Evolutionary conservation across 2,888 invertebrate genomes (phyloP).

Genomic region (Gnatocerus cornutus): DNA sequence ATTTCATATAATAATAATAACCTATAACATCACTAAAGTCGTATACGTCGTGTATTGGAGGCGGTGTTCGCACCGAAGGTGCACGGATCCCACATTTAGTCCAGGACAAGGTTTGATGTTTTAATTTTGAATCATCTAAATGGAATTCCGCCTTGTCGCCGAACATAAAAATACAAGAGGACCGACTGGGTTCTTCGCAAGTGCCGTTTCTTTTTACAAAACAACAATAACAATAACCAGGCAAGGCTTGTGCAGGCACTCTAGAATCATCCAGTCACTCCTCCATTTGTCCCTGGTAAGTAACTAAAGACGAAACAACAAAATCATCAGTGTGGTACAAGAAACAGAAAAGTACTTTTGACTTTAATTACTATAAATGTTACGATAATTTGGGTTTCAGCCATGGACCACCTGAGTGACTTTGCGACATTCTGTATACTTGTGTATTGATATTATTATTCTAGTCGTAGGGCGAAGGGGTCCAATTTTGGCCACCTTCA

Average conservation of each 20-base stretch:
- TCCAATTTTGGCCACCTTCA: slow-evolving; percentile 37
- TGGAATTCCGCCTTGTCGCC: slow-evolving; percentile 43
- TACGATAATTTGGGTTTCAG: slow-evolving; percentile 58
- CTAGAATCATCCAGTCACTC: slow-evolving; percentile 20
- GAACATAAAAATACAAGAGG: slow-evolving; percentile 30
- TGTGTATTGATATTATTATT: slow-evolving; percentile 67
- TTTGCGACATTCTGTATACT: slow-evolving; percentile 72
- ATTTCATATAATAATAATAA: slow-evolving; percentile 61
- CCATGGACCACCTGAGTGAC: slow-evolving; percentile 70
- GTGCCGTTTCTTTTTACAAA: slow-evolving; percentile 46
- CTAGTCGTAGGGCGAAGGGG: slow-evolving; percentile 57
- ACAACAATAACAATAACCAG: slow-evolving; percentile 61
- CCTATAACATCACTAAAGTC: slow-evolving; percentile 68
- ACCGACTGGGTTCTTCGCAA: slow-evolving; percentile 29
- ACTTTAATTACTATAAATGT: slow-evolving; percentile 23
- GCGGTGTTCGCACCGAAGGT: slow-evolving; percentile 29
- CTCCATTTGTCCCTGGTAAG: slow-evolving; percentile 52
- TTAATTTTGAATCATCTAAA: slow-evolving; percentile 39
- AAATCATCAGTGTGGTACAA: slow-evolving; percentile 56
- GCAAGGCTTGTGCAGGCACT: slow-evolving; percentile 37
- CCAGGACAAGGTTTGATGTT: slow-evolving; percentile 45
- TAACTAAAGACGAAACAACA: slow-evolving; percentile 56
- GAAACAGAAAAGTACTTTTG: slow-evolving; percentile 13
- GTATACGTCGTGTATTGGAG: slow-evolving; percentile 64
- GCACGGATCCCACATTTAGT: slow-evolving; percentile 23